Evolutionary conservation across 1,140 invertebrate species (phyloP).

Genomic region (Trachymyrmex septentrionalis): DNA sequence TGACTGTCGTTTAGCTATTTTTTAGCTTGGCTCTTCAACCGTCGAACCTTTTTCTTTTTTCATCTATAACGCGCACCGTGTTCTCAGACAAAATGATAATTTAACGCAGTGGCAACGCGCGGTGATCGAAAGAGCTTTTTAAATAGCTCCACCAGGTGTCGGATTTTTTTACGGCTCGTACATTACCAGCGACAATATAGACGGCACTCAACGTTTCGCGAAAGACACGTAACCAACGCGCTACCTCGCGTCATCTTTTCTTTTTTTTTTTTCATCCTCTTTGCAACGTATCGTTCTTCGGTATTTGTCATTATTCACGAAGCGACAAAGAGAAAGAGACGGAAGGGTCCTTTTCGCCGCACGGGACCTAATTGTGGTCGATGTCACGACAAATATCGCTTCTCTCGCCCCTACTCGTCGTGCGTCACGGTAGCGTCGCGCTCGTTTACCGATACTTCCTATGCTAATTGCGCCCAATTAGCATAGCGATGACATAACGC

Average conservation of each 20-base stretch:
- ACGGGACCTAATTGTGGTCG: constrained; percentile 82
- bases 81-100: constrained; percentile 56
- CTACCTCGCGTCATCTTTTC: constrained; percentile 20
- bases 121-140: constrained; percentile 46
- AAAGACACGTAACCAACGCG: constrained; percentile 59
- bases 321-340: constrained; percentile 40
- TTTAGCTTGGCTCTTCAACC: constrained; percentile 3
- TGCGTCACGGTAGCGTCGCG: constrained; percentile 71
- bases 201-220: constrained; percentile 21
- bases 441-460: constrained; percentile 83
- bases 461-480: constrained; percentile 86
- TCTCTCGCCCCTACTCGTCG: constrained; percentile 72
- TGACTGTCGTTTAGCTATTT: constrained; percentile 6
- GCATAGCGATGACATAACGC: constrained; percentile 83
- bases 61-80: not conserved
- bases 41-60: not conserved
- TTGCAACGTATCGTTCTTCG: constrained; percentile 11
- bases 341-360: constrained; percentile 60
- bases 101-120: constrained; percentile 24
- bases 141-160: constrained; percentile 22
- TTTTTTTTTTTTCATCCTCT: constrained; percentile 22
- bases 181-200: constrained; percentile 30
- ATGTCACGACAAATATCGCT: constrained; percentile 83
- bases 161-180: constrained; percentile 43
- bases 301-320: constrained; percentile 48